Evolutionary conservation across 2,797 vertebrate genomes (phyloP).

Genomic region (Peromyscus melanophrys): DNA sequence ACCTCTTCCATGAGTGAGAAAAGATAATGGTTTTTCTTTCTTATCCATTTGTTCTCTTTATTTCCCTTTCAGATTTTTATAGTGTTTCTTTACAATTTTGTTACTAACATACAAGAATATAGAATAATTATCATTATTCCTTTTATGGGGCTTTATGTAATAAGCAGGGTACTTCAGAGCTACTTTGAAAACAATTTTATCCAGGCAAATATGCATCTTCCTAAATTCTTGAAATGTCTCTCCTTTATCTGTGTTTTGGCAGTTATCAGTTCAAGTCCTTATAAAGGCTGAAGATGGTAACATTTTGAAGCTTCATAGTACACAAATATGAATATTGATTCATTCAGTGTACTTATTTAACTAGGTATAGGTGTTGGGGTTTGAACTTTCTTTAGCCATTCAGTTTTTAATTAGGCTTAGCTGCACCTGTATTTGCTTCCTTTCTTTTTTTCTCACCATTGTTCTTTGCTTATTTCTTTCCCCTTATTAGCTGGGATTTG

Average conservation of each 20-base stretch:
- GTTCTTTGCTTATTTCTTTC: not conserved
- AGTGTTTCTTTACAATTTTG: not conserved
- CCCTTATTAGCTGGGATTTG: not conserved
- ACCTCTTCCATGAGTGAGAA: not conserved
- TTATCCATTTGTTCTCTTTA: not conserved
- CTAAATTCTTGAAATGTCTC: not conserved
- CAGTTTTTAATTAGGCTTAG: not conserved
- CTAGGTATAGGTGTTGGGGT: not conserved
- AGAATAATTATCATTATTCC: not conserved
- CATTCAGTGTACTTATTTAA: not conserved
- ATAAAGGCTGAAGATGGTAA: not conserved
- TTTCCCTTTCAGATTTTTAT: conserved; percentile 49
- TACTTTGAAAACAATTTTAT: conserved; percentile 11
- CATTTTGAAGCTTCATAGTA: not conserved
- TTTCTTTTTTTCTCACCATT: not conserved
- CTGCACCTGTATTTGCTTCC: not conserved
- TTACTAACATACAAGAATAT: not conserved
- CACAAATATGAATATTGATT: not conserved
- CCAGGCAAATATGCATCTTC: not conserved
- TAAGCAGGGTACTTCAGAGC: not conserved
- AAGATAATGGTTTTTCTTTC: conserved; percentile 9
- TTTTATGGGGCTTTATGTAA: not conserved
- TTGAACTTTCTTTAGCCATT: not conserved
- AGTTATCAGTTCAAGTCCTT: not conserved
- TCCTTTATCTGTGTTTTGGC: conserved; percentile 45